A percentile compares a stretch with the other conserved stretches of the same genome.
Evolutionary conservation across 2,888 invertebrate genomes (phyloP).

Genomic region (Arrhopalites spinosus): DNA sequence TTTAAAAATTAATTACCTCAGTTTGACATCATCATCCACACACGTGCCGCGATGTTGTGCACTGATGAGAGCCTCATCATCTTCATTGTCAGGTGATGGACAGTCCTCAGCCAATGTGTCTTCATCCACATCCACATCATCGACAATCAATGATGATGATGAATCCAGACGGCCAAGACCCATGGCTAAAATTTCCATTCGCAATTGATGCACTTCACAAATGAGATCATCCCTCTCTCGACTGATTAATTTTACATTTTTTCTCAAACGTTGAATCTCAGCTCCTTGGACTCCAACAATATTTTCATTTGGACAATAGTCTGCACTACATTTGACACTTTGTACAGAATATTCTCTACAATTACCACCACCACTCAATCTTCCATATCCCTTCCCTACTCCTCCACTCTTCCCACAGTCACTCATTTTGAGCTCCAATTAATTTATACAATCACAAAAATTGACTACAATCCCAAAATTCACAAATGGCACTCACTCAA

Average conservation of each 20-base stretch:
- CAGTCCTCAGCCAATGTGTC: conserved; percentile 28
- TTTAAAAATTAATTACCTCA: conserved; percentile 40
- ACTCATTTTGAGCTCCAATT: too few relatives aligned
- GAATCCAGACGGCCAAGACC: conserved; percentile 47
- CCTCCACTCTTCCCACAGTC: neutral
- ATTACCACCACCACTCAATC: neutral
- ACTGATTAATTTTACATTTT: conserved; percentile 43
- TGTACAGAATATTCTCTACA: neutral
- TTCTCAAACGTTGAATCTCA: conserved; percentile 46
- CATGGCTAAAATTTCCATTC: conserved; percentile 51
- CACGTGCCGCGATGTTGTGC: conserved; percentile 42
- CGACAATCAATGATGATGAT: conserved; percentile 29
- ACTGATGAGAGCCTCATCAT: conserved; percentile 34
- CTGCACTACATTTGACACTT: conserved; percentile 5
- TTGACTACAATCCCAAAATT: too few relatives aligned
- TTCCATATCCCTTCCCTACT: neutral
- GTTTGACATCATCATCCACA: conserved; percentile 51
- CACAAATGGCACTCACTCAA: conserved; percentile 7
- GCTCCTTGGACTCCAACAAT: conserved; percentile 34
- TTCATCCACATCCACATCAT: conserved; percentile 25
- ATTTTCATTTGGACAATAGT: conserved; percentile 16
- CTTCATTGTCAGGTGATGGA: conserved; percentile 5
- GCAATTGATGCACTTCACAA: conserved; percentile 53
- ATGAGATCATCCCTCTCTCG: conserved; percentile 50
- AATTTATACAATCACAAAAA: too few relatives aligned